Evolutionary conservation across 2,888 invertebrate genomes (phyloP).

Genomic region (Seira musarum): DNA sequence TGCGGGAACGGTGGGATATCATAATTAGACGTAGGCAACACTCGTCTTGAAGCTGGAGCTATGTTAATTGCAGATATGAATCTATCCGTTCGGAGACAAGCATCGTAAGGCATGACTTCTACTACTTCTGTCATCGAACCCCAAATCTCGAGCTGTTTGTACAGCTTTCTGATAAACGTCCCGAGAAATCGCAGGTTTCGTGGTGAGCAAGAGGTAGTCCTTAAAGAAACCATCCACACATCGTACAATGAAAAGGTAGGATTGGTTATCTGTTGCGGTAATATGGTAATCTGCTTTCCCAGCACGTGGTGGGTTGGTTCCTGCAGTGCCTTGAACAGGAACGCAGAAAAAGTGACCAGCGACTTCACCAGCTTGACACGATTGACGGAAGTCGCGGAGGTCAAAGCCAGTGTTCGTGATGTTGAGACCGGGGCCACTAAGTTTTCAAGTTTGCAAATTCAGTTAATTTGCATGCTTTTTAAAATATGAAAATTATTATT

Average conservation of each 20-base stretch:
- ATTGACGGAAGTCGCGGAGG: slow-evolving; percentile 38
- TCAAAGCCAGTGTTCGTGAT: slow-evolving; percentile 44
- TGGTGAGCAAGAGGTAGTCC: slow-evolving; percentile 41
- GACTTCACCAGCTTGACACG: slow-evolving; percentile 35
- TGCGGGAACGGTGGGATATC: slow-evolving; percentile 37
- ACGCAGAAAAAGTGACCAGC: slow-evolving; percentile 42
- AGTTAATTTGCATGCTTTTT: no score
- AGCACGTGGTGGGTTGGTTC: slow-evolving; percentile 36
- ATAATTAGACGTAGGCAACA: neutral
- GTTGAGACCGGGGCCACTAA: slow-evolving; percentile 44
- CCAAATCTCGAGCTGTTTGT: slow-evolving; percentile 26
- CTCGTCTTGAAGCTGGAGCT: neutral
- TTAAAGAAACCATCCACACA: slow-evolving; percentile 38
- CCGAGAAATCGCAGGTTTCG: slow-evolving; percentile 36
- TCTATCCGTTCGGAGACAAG: slow-evolving; percentile 33
- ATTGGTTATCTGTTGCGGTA: slow-evolving; percentile 35
- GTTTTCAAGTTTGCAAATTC: no score
- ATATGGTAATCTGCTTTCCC: slow-evolving; percentile 40
- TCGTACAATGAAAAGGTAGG: slow-evolving; percentile 37
- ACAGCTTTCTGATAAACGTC: slow-evolving; percentile 32
- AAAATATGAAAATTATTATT: no score
- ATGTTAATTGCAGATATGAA: slow-evolving; percentile 37
- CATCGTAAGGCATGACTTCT: slow-evolving; percentile 32
- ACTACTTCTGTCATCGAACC: slow-evolving; percentile 39
- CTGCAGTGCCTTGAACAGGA: slow-evolving; percentile 34